A percentile compares a stretch with the other conserved stretches of the same genome.
Evolutionary conservation across 2,888 invertebrate species (phyloP).

Genomic region (Drosophila macrospina): DNA sequence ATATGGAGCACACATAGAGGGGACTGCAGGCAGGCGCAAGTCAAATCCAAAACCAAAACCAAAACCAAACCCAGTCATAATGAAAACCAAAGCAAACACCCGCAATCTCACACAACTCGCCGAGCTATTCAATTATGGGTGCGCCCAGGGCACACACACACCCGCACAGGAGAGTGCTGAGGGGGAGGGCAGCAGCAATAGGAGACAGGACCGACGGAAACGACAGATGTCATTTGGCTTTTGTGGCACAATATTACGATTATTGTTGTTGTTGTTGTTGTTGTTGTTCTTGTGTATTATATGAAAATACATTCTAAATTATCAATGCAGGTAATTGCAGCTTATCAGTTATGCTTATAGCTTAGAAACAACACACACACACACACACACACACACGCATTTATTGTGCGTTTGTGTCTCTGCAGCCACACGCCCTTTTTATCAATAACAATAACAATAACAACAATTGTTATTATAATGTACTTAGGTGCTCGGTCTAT

Average conservation of each 20-base stretch:
- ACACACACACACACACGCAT: not conserved
- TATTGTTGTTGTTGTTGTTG: conserved; percentile 46
- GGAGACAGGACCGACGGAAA: conserved; percentile 43
- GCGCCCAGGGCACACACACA: conserved; percentile 58
- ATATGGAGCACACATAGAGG: not conserved
- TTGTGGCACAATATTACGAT: conserved; percentile 68
- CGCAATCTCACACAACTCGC: conserved; percentile 67
- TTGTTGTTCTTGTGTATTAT: conserved; percentile 55
- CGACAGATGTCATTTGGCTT: conserved; percentile 75
- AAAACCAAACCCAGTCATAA: conserved; percentile 54
- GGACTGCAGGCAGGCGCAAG: conserved; percentile 11
- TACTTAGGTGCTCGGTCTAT: conserved; percentile 34
- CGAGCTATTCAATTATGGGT: conserved; percentile 77
- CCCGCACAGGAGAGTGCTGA: conserved; percentile 11
- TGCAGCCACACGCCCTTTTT: conserved; percentile 56
- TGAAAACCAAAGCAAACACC: conserved; percentile 65
- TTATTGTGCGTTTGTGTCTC: conserved; percentile 5
- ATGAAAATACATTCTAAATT: conserved; percentile 76
- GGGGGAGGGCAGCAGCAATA: not conserved
- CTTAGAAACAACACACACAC: conserved; percentile 46
- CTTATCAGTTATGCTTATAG: conserved; percentile 79
- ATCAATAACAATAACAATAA: conserved; percentile 66
- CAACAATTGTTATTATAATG: conserved; percentile 73
- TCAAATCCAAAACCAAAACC: conserved; percentile 33
- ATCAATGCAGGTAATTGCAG: conserved; percentile 82